Conservation (phyloP, 2,797 vertebrate species). For the Siniperca obscura region DNA sequence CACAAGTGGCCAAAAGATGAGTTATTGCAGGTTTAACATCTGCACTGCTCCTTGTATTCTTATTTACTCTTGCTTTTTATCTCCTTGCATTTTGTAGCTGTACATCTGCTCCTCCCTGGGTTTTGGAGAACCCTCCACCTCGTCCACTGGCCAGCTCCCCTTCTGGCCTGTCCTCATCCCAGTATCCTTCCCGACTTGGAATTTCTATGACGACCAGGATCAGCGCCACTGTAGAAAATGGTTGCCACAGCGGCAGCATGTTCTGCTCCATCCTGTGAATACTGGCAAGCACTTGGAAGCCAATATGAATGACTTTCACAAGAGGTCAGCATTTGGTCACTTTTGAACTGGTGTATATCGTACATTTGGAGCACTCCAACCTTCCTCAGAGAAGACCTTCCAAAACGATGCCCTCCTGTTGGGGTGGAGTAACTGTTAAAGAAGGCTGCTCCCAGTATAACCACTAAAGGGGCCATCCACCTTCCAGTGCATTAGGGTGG, state of each 20-base stretch:
- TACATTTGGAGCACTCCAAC: not conserved
- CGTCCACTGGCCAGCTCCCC: slow-evolving; percentile 86
- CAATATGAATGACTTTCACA: not conserved
- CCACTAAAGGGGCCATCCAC: slow-evolving; percentile 34
- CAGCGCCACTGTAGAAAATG: slow-evolving; percentile 89
- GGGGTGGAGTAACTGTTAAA: not conserved
- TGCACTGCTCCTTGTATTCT: not conserved
- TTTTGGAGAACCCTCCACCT: slow-evolving; percentile 90
- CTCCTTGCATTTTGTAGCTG: slow-evolving; percentile 52
- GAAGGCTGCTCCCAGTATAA: slow-evolving; percentile 19
- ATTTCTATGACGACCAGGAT: slow-evolving; percentile 89
- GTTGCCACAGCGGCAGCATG: slow-evolving; percentile 90
- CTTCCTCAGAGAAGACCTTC: slow-evolving; percentile 3
- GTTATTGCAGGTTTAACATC: not conserved
- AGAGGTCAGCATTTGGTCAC: slow-evolving; percentile 17
- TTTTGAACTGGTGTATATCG: not conserved
- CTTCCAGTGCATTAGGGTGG: not conserved
- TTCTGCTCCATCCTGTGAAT: slow-evolving; percentile 91
- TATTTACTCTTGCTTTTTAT: not conserved
- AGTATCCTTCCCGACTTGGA: slow-evolving; percentile 83
- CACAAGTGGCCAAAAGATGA: not conserved
- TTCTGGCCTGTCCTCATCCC: slow-evolving; percentile 77
- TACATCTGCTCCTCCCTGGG: slow-evolving; percentile 81
- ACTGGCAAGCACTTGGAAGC: slow-evolving; percentile 16
- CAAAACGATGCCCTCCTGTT: not conserved